These are phyloP conservation scores for Phalacrocorax pelagicus DNA, from an alignment of 2,113 vertebrate genomes.

Conservation along the genomic window DNA sequence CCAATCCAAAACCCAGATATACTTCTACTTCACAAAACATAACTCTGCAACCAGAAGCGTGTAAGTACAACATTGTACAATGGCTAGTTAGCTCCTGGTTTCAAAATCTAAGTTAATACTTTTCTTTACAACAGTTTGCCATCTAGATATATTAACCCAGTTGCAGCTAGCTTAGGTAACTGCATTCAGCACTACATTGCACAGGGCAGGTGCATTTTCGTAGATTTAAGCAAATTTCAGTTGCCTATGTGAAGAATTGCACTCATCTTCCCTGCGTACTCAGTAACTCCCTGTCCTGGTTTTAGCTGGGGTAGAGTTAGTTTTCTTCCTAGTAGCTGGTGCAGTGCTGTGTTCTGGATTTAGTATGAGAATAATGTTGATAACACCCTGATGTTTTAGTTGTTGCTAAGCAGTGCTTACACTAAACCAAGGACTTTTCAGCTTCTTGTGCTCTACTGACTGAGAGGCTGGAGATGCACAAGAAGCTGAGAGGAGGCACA, in stretches of 20 bases:
- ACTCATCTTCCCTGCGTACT: neutral
- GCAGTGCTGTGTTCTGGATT: too few species aligned
- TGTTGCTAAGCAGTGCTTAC: too few species aligned
- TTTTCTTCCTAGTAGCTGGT: too few species aligned
- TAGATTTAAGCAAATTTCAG: neutral
- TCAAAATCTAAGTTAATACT: neutral
- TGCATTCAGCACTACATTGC: neutral
- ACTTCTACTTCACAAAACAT: neutral
- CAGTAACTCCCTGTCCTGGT: neutral
- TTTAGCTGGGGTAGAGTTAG: too few species aligned
- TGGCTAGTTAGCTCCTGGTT: neutral
- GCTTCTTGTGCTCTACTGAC: too few species aligned
- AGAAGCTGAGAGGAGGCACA: too few species aligned
- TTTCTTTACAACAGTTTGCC: neutral
- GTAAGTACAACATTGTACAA: neutral
- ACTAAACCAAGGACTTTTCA: too few species aligned
- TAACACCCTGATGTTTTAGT: too few species aligned
- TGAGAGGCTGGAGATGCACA: too few species aligned
- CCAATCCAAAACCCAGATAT: neutral
- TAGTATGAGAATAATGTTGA: too few species aligned
- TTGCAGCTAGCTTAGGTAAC: neutral
- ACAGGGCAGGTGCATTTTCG: neutral
- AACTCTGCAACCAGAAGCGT: neutral
- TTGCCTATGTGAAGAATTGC: neutral
- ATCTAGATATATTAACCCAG: neutral